Evolutionary conservation across 1,140 invertebrate genomes (phyloP), one percentile per base, ranked within the genome.

Genomic region (Trichogramma pretiosum): DNA sequence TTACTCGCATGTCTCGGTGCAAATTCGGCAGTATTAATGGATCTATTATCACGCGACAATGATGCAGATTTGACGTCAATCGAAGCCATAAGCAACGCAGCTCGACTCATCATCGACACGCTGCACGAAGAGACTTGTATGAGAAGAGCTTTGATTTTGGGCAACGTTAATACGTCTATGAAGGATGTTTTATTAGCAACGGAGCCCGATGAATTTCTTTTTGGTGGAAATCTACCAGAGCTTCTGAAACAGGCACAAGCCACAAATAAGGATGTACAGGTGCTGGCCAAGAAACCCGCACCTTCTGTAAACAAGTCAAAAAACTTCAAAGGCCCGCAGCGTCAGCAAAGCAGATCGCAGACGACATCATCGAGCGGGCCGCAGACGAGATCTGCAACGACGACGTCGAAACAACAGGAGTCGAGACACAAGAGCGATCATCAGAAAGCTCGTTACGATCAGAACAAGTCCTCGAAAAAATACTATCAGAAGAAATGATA

Each of bases 61-160:
- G 17, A 33, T 23, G 23, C 16, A 22, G 28, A 38, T 9, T 16
- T 17, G 16, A 14, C 37, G 38, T 10, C 14, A 5, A 17, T 28
- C 33, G 55, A 58, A 39, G 19, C 26, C 22, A 14, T 60, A 8
- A 46, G 53, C 1, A 48, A 52, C 42, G 23, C 36, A 7, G 23
- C 28, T 0, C 51, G 53, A 30, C 22, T 60, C 0, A 10, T 61
- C 0, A 30, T 53, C 0, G 59, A 58, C 32, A 9, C 56, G 2
- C 55, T 57, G 17, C 53, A 56, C 8, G 56, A 61, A 7, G 54
- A 58, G 26, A 48, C 53, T 2, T 10, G n/a, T 35, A 56, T 54
- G 14, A 23, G 52, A 17, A 49, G 49, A 35, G 53, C 40, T 24
- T 26, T 59, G 10, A 26, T 58, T 7, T 33, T 58, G 18, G 26